Conservation (phyloP, 2,797 vertebrate genomes). For the Jordanella pulchra region DNA sequence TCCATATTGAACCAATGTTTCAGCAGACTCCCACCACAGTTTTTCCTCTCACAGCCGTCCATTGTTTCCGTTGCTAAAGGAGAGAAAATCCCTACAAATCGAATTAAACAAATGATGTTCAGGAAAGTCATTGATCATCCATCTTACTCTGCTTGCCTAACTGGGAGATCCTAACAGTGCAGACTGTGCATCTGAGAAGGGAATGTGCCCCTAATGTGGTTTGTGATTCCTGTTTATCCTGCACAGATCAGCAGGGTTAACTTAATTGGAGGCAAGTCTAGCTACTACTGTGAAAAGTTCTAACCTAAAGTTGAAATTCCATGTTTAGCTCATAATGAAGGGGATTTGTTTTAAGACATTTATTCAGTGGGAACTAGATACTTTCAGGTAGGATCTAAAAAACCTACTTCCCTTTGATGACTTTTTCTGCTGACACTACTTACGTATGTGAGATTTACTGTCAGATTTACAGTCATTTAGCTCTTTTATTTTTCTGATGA, state of each 20-base stretch:
- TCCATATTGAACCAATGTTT: slow-evolving; percentile 80
- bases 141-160: slow-evolving; percentile 66
- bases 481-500: slow-evolving; percentile 34
- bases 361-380: slow-evolving; percentile 39
- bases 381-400: slow-evolving; percentile 36
- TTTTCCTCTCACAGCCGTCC: slow-evolving; percentile 58
- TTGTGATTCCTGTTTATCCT: slow-evolving; percentile 82
- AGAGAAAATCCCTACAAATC: slow-evolving; percentile 78
- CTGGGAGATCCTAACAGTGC: slow-evolving; percentile 71
- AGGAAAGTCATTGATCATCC: slow-evolving; percentile 68
- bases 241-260: slow-evolving; percentile 79
- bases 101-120: slow-evolving; percentile 77
- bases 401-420: slow-evolving; percentile 16
- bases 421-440: slow-evolving; percentile 34
- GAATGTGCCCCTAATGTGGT: slow-evolving; percentile 78
- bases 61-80: slow-evolving; percentile 70
- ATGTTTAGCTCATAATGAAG: neutral
- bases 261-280: slow-evolving; percentile 74
- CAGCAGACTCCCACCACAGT: slow-evolving; percentile 72
- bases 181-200: slow-evolving; percentile 74
- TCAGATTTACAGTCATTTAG: slow-evolving; percentile 49
- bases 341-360: slow-evolving; percentile 47
- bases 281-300: slow-evolving; percentile 48
- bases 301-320: slow-evolving; percentile 46
- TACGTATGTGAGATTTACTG: slow-evolving; percentile 52